These are phyloP conservation scores for Echinops telfairi DNA, from an alignment of 2,113 vertebrate genomes.

Conservation along the genomic window DNA sequence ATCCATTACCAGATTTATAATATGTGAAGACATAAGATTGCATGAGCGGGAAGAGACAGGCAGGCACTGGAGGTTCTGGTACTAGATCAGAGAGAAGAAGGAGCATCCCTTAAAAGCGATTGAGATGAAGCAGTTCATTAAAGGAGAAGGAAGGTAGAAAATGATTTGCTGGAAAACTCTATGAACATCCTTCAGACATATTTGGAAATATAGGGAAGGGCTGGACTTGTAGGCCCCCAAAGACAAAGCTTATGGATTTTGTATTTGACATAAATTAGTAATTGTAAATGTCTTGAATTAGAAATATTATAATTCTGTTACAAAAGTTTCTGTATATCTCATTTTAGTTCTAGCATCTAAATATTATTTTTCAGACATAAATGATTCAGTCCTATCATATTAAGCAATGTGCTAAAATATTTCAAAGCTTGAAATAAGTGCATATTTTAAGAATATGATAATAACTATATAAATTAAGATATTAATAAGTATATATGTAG, in stretches of 20 bases:
- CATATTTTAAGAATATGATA: not conserved
- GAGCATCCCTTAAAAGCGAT: not conserved
- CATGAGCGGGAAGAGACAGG: not conserved
- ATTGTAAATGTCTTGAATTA: not conserved
- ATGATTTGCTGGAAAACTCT: not conserved
- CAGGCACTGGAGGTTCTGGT: not conserved
- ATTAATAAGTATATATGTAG: too few relatives aligned
- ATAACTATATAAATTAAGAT: too few relatives aligned
- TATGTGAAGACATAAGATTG: not conserved
- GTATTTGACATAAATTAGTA: not conserved
- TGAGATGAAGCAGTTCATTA: not conserved
- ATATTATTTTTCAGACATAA: constrained; percentile 45
- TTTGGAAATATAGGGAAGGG: not conserved
- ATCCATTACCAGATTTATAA: not conserved
- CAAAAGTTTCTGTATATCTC: not conserved
- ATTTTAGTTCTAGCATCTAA: constrained; percentile 23
- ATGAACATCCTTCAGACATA: not conserved
- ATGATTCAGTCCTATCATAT: constrained; percentile 14
- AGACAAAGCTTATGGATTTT: not conserved
- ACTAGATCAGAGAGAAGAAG: not conserved
- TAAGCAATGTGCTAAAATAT: constrained; percentile 35
- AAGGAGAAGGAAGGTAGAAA: not conserved
- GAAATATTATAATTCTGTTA: not conserved
- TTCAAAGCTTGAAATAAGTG: not conserved
- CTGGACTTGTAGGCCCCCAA: not conserved